phyloP scores from a whole-genome alignment of 1,140 invertebrate genomes.

The Zaprionus inermis region DNA sequence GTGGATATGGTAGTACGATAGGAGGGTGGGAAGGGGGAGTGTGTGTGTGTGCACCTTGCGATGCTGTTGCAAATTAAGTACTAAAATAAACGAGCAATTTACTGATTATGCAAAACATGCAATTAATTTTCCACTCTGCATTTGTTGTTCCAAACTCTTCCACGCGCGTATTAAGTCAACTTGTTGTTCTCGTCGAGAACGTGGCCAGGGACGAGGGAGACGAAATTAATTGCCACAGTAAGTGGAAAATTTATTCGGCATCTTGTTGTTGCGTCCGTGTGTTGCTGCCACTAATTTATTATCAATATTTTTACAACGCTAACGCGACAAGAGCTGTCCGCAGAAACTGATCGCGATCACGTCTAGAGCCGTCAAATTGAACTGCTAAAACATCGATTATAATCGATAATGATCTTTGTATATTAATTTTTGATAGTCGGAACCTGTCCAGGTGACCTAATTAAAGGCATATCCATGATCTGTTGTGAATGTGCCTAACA shows the following conservation, averaged over 20 bases:
- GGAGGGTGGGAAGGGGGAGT: background rate
- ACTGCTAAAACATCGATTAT: background rate
- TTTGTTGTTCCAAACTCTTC: slow-evolving; percentile 47
- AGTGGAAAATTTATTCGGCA: slow-evolving; percentile 61
- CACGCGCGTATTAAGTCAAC: slow-evolving; percentile 23
- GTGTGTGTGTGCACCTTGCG: slow-evolving; percentile 34
- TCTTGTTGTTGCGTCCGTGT: slow-evolving; percentile 9
- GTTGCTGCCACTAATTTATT: slow-evolving; percentile 32
- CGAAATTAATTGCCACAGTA: slow-evolving; percentile 65
- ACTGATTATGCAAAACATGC: slow-evolving; percentile 82
- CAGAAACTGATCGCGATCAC: background rate
- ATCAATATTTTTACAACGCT: slow-evolving; percentile 11
- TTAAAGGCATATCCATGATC: too few species aligned
- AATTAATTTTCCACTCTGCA: slow-evolving; percentile 73
- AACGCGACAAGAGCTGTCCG: background rate
- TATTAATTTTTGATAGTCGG: too few species aligned
- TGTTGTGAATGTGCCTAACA: too few species aligned
- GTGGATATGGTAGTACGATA: background rate
- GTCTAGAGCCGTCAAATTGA: background rate
- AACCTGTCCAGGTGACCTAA: too few species aligned
- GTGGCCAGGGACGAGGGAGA: background rate
- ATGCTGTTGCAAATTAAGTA: slow-evolving; percentile 71
- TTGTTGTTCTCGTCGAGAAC: slow-evolving; percentile 22
- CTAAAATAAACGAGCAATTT: slow-evolving; percentile 80
- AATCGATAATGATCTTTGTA: background rate